Percentiles rank a stretch among this genome's conserved stretches.
These are phyloP conservation scores for Chaetophractus vellerosus DNA, from an alignment of 2,797 vertebrate genomes.

Conservation along the genomic window DNA sequence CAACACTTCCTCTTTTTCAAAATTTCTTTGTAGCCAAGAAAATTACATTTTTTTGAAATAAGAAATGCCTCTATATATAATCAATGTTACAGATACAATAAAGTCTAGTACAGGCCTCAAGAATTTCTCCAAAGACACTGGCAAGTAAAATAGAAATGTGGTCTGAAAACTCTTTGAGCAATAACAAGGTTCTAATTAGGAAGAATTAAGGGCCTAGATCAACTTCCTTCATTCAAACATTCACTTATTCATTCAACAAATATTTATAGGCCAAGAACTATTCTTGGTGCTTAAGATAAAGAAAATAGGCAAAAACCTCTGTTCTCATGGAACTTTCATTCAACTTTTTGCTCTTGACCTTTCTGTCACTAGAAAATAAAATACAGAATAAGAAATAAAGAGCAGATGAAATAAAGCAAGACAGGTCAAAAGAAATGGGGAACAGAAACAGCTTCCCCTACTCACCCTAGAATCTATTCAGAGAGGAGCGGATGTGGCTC, in stretches of 20 bases:
- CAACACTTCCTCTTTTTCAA: slow-evolving; percentile 69
- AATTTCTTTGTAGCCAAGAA: slow-evolving; percentile 47
- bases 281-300: not conserved
- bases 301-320: not conserved
- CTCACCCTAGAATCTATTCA: not conserved
- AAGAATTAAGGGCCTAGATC: slow-evolving; percentile 2
- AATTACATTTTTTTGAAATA: slow-evolving; percentile 39
- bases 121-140: not conserved
- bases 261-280: slow-evolving; percentile 1
- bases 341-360: slow-evolving; percentile 12
- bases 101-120: slow-evolving; percentile 13
- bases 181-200: not conserved
- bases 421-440: not conserved
- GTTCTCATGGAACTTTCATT: not conserved
- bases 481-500: not conserved
- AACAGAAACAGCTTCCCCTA: not conserved
- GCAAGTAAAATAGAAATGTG: not conserved
- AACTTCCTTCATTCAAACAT: not conserved
- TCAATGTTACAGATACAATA: not conserved
- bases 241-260: slow-evolving; percentile 33
- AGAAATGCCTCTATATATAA: not conserved
- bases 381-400: slow-evolving; percentile 2
- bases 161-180: slow-evolving; percentile 7
- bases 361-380: slow-evolving; percentile 49
- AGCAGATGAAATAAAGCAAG: slow-evolving; percentile 5